Evolutionary conservation across 2,113 vertebrate genomes (phyloP).

Genomic region (Vimba vimba): DNA sequence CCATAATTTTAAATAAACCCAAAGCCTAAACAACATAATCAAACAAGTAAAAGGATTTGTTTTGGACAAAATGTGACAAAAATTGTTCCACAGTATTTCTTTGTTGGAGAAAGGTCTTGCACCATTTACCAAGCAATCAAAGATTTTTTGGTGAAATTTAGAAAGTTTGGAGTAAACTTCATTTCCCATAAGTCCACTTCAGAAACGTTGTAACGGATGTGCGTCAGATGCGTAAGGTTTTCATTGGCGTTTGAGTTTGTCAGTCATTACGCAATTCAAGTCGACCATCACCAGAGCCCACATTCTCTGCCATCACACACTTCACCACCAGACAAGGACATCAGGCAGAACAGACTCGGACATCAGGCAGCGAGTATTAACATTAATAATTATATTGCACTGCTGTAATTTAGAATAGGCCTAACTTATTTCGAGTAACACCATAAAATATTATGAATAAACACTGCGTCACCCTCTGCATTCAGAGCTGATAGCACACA

Average conservation of each 20-base stretch:
- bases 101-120: no score
- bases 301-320: no score
- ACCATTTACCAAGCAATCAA: no score
- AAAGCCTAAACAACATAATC: no score
- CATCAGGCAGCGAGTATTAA: background rate
- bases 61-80: no score
- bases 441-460: background rate
- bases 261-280: background rate
- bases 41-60: no score
- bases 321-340: background rate
- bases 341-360: background rate
- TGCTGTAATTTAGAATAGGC: background rate
- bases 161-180: background rate
- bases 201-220: background rate
- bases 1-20: no score
- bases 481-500: background rate
- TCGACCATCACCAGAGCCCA: no score
- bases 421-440: background rate
- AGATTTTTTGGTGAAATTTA: background rate
- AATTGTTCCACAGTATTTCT: no score
- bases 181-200: constrained; percentile 42
- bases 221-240: background rate
- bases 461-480: no score
- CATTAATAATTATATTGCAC: background rate
- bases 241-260: background rate